These are phyloP conservation scores for Branchinecta lynchi DNA, from an alignment of 1,140 invertebrate species.

Conservation along the genomic window DNA sequence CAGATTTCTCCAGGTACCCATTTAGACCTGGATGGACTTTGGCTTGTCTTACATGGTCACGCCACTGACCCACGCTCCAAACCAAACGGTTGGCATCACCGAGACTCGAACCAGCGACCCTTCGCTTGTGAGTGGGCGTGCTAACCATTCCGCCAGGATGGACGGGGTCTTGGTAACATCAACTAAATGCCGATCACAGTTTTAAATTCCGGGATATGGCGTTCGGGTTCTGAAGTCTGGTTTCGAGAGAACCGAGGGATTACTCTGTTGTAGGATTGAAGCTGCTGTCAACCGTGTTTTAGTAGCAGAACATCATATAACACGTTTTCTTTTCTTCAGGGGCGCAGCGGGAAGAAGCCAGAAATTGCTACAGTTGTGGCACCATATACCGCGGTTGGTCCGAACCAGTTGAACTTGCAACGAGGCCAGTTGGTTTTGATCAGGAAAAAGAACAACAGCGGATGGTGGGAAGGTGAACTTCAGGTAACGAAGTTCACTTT, in stretches of 20 bases:
- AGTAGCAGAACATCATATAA: constrained; percentile 22
- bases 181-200: too few species aligned
- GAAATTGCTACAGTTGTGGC: constrained; percentile 80
- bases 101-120: too few species aligned
- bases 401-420: constrained; percentile 73
- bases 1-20: too few species aligned
- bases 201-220: background rate
- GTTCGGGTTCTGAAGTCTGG: too few species aligned
- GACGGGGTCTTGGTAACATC: too few species aligned
- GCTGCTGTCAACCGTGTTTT: constrained; percentile 7
- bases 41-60: too few species aligned
- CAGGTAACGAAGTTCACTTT: constrained; percentile 40
- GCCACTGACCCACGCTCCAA: too few species aligned
- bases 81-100: too few species aligned
- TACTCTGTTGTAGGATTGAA: background rate
- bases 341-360: constrained; percentile 50
- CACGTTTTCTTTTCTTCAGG: constrained; percentile 22
- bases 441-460: constrained; percentile 83
- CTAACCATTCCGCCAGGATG: too few species aligned
- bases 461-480: constrained; percentile 99
- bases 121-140: too few species aligned
- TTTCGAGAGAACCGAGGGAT: background rate
- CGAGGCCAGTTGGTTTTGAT: constrained; percentile 92
- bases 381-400: constrained; percentile 68
- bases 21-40: too few species aligned